Conservation (phyloP, 2,797 vertebrate species). For the Tinamus major region DNA sequence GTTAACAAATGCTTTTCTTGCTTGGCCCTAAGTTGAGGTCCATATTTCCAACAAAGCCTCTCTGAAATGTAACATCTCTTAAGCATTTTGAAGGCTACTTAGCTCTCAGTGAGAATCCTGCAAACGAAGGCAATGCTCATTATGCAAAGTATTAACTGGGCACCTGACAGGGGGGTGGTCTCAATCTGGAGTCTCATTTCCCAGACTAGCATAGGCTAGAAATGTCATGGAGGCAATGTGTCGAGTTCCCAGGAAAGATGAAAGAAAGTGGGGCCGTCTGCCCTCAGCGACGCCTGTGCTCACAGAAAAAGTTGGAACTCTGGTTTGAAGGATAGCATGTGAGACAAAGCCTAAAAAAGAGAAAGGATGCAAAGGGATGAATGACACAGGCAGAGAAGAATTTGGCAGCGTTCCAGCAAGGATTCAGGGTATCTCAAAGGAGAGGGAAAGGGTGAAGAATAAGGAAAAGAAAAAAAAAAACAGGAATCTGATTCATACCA, state of each 20-base stretch:
- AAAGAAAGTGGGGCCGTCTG: constrained; percentile 1
- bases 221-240: constrained; percentile 53
- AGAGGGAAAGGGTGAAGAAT: constrained; percentile 59
- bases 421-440: constrained; percentile 62
- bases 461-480: background rate
- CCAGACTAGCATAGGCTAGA: constrained; percentile 57
- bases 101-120: background rate
- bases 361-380: constrained; percentile 57
- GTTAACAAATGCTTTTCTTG: background rate
- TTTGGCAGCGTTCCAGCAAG: constrained; percentile 52
- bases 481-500: constrained; percentile 61
- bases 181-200: constrained; percentile 69
- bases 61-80: background rate
- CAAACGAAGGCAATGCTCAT: background rate
- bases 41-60: background rate
- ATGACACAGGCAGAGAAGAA: constrained; percentile 41
- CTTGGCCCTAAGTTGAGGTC: background rate
- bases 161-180: constrained; percentile 71
- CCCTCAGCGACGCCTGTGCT: background rate
- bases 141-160: constrained; percentile 55
- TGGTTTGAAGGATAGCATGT: constrained; percentile 28
- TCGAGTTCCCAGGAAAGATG: constrained; percentile 49
- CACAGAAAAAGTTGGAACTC: constrained; percentile 28
- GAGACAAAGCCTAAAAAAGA: constrained; percentile 47
- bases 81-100: constrained; percentile 28